Evolutionary conservation across 1,140 invertebrate species (phyloP), one percentile per base, ranked within the genome.

Genomic region (Gryllus bimaculatus): DNA sequence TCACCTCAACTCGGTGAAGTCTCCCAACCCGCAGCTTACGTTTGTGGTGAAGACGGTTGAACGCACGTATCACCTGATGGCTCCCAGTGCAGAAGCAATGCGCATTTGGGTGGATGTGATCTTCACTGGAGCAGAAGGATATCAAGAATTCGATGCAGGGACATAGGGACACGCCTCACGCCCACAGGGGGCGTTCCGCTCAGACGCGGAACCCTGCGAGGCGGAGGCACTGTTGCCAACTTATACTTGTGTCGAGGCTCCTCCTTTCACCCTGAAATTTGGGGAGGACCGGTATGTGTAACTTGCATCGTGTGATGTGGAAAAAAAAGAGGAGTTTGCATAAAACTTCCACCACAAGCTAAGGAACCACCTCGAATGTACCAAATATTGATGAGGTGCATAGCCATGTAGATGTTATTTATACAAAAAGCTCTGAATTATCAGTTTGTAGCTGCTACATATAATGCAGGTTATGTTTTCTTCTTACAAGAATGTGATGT

Each of bases 81-180:
- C 97, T 8, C 95, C 96, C 0, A 95, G 94, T 8, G 91, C 96
- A 20, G 96, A 98, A 86, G 94, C 96, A 0, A 97, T 98, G 88
- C 88, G 96, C 79, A 96, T 99, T 81, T 99, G 97, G 97, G 95
- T 99, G 47, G 97, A 99, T 87, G 96, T 98, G 13, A 92, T 98
- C 79, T 95, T 95, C 84, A 95, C 94, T 10, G 94, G 94, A 74
- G 94, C 94, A 47, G 94, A 95, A 86, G 94, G 93, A n/a, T 94
- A 95, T 84, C 91, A 90, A 81, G 91, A 92, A 84, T 93, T 92
- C 80, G 90, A 91, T 82, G 87, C 89, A 80, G 87, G 87, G 26
- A 78, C 80, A 12, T 82, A 79, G 75, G 54, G 54, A 66, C 54
- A 66, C 54, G 54, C 54, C 18, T 66, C 54, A 7, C 10, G 54